Evolutionary conservation across 2,888 invertebrate species (phyloP).

Genomic region (Lithophane leautieri): DNA sequence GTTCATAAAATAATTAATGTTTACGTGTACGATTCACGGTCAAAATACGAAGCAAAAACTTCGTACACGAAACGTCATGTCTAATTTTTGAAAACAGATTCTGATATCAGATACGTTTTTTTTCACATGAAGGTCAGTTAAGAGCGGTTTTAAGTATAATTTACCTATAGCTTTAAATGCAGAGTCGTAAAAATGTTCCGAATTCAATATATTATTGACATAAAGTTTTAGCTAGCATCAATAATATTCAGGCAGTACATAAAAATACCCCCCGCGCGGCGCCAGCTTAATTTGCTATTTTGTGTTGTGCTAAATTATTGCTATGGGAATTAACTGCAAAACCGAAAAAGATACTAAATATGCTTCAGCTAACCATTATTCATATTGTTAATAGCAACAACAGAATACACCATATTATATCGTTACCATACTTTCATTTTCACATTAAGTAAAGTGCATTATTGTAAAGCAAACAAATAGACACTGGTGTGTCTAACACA

Average conservation of each 20-base stretch:
- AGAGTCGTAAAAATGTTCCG: slow-evolving; percentile 48
- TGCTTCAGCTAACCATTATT: background rate
- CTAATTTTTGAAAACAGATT: slow-evolving; percentile 40
- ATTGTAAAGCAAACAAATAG: background rate
- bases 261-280: slow-evolving; percentile 59
- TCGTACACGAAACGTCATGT: slow-evolving; percentile 26
- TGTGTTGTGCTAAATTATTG: slow-evolving; percentile 47
- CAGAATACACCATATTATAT: background rate
- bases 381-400: slow-evolving; percentile 1
- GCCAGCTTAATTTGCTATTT: slow-evolving; percentile 56
- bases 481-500: background rate
- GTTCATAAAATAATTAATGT: slow-evolving; percentile 38
- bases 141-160: slow-evolving; percentile 33
- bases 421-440: background rate
- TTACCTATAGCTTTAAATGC: slow-evolving; percentile 26
- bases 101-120: slow-evolving; percentile 18
- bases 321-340: slow-evolving; percentile 45
- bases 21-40: slow-evolving; percentile 41
- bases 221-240: slow-evolving; percentile 57
- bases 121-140: slow-evolving; percentile 21
- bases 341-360: slow-evolving; percentile 26
- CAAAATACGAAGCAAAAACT: slow-evolving; percentile 39
- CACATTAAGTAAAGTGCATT: background rate
- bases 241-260: slow-evolving; percentile 52
- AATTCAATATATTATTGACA: slow-evolving; percentile 56